Base-by-base conservation (phyloP, 2,113 vertebrate genomes). In the Pelusios castaneus region DNA sequence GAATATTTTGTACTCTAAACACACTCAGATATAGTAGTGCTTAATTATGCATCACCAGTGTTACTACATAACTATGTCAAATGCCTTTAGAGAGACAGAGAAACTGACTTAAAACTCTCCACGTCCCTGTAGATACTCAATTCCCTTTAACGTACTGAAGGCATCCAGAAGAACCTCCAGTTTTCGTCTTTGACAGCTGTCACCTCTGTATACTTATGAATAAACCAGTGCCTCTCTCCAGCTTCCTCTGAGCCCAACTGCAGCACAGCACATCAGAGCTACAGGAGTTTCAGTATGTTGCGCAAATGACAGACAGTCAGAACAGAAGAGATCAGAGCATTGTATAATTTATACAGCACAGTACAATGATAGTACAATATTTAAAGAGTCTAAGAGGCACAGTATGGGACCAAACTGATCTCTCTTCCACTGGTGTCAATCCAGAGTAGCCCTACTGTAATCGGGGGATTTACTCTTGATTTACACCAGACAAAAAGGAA, bases 31-130 rank as follows among this genome's bases (percentile, higher is more conserved):
- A 79, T 10, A 91, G 95, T 84, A 38, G 5, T 9, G 79, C 75
- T 95, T 91, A 94, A 95, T 95, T 96, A 95, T 29, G 29, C 83
- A 94, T 88, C 85, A 43, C 78, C 76, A 84, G 3, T 76, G 58
- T 80, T 4, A 84, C 73, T 91, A 80, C 87, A 45, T 3, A 31
- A 52, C 80, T 47, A 60, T 17, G 24, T 85, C 90, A 52, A 60
- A 47, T 2, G 75, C 80, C 96, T 38, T 55, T 29, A 80, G 82
- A 12, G 31, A 85, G 88, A n/a, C 3, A 25, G 16, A 1, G 11
- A 81, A 80, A 22, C 88, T 89, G 63, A 22, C 73, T 88, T 81
- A 29, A 79, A 49, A 86, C 55, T 67, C 47, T 43, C 1, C 0
- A 25, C 1, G 0, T 88, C 91, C 90, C 92, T 24, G 1, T 16